phyloP scores from a whole-genome alignment of 2,113 vertebrate genomes.

The Podarcis cretensis region DNA sequence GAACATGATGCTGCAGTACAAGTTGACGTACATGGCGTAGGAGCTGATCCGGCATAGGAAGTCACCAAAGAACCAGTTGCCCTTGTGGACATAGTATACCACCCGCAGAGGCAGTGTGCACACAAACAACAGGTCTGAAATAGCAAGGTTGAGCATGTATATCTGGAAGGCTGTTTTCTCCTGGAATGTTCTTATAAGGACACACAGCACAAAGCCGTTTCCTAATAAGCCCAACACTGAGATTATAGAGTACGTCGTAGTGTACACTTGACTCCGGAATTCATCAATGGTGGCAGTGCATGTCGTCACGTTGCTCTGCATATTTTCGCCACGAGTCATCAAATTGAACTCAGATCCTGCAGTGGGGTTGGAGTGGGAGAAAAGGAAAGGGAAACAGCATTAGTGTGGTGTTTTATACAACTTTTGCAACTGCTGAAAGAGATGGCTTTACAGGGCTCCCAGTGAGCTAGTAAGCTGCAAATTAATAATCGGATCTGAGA shows the following conservation, averaged over 20 bases:
- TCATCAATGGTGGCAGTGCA: constrained; percentile 83
- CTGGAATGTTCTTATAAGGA: constrained; percentile 83
- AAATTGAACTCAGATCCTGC: not conserved
- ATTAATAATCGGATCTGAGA: not conserved
- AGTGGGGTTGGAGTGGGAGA: not conserved
- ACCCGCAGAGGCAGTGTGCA: constrained; percentile 90
- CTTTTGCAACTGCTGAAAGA: not conserved
- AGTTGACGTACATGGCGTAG: constrained; percentile 92
- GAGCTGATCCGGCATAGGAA: constrained; percentile 90
- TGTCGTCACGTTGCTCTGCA: not conserved
- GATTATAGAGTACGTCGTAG: constrained; percentile 89
- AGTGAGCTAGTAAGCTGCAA: not conserved
- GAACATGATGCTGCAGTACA: constrained; percentile 97
- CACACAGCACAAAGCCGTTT: constrained; percentile 86
- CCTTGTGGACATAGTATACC: constrained; percentile 87
- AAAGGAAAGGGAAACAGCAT: not conserved
- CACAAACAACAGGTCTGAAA: constrained; percentile 91
- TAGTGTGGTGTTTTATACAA: rapidly evolving
- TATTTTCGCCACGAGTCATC: constrained; percentile 1
- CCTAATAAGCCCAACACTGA: constrained; percentile 86
- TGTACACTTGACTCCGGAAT: constrained; percentile 93
- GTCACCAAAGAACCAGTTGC: constrained; percentile 87
- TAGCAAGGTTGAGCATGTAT: constrained; percentile 93
- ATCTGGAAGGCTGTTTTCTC: constrained; percentile 88
- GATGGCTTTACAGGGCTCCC: not conserved